A percentile compares a stretch with the other conserved stretches of the same genome.
phyloP scores from a whole-genome alignment of 2,113 vertebrate species.

The Entelurus aequoreus region DNA sequence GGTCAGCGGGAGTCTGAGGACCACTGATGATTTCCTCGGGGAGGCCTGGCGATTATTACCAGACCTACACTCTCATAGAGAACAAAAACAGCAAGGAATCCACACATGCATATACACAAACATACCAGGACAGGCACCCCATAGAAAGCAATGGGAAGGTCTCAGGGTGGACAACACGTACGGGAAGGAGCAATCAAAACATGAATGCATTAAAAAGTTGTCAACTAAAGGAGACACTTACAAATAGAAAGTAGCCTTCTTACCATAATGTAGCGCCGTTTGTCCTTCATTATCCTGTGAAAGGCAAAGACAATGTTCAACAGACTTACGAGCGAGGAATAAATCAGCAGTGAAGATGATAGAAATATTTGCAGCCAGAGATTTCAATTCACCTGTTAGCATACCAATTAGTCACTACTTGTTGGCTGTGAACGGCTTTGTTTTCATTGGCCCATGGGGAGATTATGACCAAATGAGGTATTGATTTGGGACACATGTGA shows the following conservation, averaged over 20 bases:
- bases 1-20: conserved; percentile 74
- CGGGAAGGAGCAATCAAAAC: conserved; percentile 8
- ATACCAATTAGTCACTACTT: conserved; percentile 12
- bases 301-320: conserved; percentile 46
- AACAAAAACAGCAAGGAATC: conserved; percentile 24
- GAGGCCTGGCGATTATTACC: conserved; percentile 73
- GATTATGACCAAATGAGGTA: conserved; percentile 59
- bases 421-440: conserved; percentile 9
- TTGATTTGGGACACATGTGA: conserved; percentile 49
- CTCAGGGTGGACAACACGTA: conserved; percentile 35
- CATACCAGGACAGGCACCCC: conserved; percentile 13
- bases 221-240: conserved; percentile 12
- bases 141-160: conserved; percentile 23
- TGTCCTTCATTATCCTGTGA: conserved; percentile 95
- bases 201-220: not conserved
- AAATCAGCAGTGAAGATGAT: conserved; percentile 9
- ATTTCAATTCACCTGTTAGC: conserved; percentile 17
- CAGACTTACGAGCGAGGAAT: conserved; percentile 19
- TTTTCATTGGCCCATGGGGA: conserved; percentile 24
- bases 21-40: conserved; percentile 93
- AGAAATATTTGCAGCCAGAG: conserved; percentile 3
- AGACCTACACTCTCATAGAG: conserved; percentile 14
- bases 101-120: conserved; percentile 2
- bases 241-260: conserved; percentile 51
- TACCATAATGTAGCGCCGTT: conserved; percentile 97